These are phyloP conservation scores for Ephydatia muelleri DNA, from an alignment of 37 sponge, comb jelly and placozoan species.

Conservation along the genomic window DNA sequence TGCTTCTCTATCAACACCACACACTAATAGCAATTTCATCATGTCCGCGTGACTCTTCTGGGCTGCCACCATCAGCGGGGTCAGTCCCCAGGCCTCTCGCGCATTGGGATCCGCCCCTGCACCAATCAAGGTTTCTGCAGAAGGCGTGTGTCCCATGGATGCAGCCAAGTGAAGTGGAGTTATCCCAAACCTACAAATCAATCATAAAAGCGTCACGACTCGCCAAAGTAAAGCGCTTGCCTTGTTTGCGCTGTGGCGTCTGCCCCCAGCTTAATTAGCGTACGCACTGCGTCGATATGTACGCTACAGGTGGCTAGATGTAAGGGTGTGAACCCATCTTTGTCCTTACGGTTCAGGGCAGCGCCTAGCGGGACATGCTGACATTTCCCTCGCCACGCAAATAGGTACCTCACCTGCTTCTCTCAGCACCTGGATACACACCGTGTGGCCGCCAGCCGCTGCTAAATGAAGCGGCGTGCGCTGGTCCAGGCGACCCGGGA, in stretches of 20 bases:
- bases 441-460: slow-evolving; percentile 46
- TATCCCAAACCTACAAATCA: slow-evolving; percentile 51
- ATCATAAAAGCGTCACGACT: background rate
- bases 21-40: slow-evolving; percentile 29
- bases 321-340: slow-evolving; percentile 52
- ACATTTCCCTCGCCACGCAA: background rate
- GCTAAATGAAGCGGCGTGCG: slow-evolving; percentile 52
- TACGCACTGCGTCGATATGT: slow-evolving; percentile 25
- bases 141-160: slow-evolving; percentile 48
- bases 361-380: slow-evolving; percentile 21
- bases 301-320: slow-evolving; percentile 39
- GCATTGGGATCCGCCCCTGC: slow-evolving; percentile 45
- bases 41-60: slow-evolving; percentile 24
- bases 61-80: slow-evolving; percentile 76
- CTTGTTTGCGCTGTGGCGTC: slow-evolving; percentile 16
- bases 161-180: slow-evolving; percentile 79
- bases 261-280: slow-evolving; percentile 55
- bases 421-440: slow-evolving; percentile 44
- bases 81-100: slow-evolving; percentile 86
- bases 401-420: slow-evolving; percentile 42
- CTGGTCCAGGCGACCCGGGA: background rate
- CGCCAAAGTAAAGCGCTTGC: background rate
- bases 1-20: slow-evolving; percentile 36
- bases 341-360: slow-evolving; percentile 13
- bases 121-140: slow-evolving; percentile 25